Conservation (phyloP, 2,797 vertebrate genomes). For the Sparidentex hasta region DNA sequence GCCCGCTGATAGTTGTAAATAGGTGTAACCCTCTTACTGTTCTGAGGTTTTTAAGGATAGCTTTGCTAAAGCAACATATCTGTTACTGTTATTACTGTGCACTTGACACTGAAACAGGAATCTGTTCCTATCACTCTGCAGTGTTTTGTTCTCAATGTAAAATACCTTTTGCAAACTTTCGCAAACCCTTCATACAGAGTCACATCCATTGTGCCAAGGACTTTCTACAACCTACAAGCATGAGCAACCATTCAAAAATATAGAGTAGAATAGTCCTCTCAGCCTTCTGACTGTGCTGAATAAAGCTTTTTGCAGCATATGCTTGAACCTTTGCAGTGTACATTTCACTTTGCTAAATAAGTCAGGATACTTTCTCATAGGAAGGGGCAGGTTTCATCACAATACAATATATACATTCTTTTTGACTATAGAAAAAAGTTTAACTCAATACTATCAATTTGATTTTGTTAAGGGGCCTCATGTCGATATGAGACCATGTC, state of each 20-base stretch:
- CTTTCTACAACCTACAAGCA: background rate
- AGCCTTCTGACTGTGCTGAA: too few species aligned
- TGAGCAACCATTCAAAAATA: background rate
- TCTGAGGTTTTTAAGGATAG: background rate
- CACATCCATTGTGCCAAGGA: background rate
- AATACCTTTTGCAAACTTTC: background rate
- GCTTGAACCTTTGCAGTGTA: background rate
- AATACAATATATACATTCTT: too few species aligned
- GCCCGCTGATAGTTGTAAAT: background rate
- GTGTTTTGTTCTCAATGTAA: background rate
- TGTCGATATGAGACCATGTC: too few species aligned
- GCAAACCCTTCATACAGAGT: background rate
- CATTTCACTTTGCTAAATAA: slow-evolving; percentile 4
- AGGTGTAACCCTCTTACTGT: background rate
- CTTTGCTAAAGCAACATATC: background rate
- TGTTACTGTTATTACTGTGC: background rate
- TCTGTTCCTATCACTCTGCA: background rate
- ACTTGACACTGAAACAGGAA: background rate
- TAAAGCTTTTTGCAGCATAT: too few species aligned
- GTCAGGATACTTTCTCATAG: background rate
- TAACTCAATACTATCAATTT: too few species aligned
- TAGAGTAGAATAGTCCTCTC: too few species aligned
- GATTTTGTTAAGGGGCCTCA: too few species aligned
- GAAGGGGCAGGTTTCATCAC: too few species aligned
- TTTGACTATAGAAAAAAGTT: too few species aligned